Percentiles rank a stretch among this genome's conserved stretches.
These are phyloP conservation scores for Sphaerophoria taeniata DNA, from an alignment of 2,888 invertebrate species.

Conservation along the genomic window DNA sequence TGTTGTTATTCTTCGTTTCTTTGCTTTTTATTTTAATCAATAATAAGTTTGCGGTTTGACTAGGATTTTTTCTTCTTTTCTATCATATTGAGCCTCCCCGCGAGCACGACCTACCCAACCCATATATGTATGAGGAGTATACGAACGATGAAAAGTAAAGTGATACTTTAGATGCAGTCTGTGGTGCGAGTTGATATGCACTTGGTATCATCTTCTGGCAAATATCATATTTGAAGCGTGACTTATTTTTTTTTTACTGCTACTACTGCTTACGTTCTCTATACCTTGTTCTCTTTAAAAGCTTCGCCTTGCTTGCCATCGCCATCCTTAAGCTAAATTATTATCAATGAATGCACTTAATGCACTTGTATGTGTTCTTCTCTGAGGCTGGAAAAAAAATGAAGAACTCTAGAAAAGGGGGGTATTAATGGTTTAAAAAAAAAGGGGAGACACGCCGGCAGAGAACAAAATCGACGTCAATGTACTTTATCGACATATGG, in stretches of 20 bases:
- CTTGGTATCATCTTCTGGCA: constrained; percentile 15
- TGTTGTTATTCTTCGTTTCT: constrained; percentile 33
- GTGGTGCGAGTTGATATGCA: constrained; percentile 23
- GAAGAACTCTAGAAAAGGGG: background rate
- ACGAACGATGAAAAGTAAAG: constrained; percentile 69
- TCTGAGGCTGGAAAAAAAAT: constrained; percentile 37
- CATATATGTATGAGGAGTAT: background rate
- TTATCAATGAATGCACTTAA: constrained; percentile 72
- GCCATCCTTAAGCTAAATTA: constrained; percentile 57
- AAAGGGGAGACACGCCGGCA: background rate
- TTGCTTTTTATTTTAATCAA: constrained; percentile 54
- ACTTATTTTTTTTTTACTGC: constrained; percentile 44
- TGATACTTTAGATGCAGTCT: constrained; percentile 67
- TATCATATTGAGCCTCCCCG: constrained; percentile 9
- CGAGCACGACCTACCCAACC: background rate
- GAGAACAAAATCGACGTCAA: constrained; percentile 64
- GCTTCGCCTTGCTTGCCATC: constrained; percentile 37
- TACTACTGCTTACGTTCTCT: constrained; percentile 8
- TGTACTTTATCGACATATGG: constrained; percentile 74
- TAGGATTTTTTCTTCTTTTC: constrained; percentile 49
- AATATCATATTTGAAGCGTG: constrained; percentile 68
- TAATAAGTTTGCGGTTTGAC: constrained; percentile 63
- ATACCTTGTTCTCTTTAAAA: constrained; percentile 40
- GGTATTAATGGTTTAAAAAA: background rate
- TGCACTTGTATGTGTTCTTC: constrained; percentile 72